A percentile compares a stretch with the other conserved stretches of the same genome.
phyloP scores from a whole-genome alignment of 2,797 vertebrate species.

The Leucoraja ocellata region DNA sequence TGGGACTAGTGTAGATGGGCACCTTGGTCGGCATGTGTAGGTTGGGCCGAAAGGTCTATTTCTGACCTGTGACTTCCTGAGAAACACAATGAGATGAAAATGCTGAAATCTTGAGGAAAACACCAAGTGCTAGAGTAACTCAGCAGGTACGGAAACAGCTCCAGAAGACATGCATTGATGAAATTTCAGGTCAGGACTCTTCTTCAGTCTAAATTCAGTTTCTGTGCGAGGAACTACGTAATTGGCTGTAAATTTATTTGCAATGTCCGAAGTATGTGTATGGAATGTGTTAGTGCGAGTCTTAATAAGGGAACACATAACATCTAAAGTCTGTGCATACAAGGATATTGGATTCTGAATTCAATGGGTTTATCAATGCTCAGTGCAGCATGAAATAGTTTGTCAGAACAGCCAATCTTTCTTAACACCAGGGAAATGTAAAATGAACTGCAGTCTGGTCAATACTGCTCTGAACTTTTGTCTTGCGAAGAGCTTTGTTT shows the following conservation, averaged over 20 bases:
- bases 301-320: neutral
- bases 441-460: neutral
- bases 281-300: neutral
- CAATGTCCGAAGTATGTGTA: neutral
- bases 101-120: no score
- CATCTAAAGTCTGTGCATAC: neutral
- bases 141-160: no score
- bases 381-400: neutral
- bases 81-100: no score
- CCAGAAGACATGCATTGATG: no score
- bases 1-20: no score
- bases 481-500: neutral
- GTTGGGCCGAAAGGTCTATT: no score
- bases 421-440: neutral
- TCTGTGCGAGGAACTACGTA: neutral
- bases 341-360: neutral
- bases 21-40: no score
- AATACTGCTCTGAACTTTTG: neutral
- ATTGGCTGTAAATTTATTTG: neutral
- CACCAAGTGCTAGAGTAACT: no score
- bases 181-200: no score
- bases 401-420: neutral
- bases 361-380: neutral
- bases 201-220: no score
- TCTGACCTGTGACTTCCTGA: no score